Evolutionary conservation across 2,113 vertebrate species (phyloP).

Genomic region (Thryonomys swinderianus): DNA sequence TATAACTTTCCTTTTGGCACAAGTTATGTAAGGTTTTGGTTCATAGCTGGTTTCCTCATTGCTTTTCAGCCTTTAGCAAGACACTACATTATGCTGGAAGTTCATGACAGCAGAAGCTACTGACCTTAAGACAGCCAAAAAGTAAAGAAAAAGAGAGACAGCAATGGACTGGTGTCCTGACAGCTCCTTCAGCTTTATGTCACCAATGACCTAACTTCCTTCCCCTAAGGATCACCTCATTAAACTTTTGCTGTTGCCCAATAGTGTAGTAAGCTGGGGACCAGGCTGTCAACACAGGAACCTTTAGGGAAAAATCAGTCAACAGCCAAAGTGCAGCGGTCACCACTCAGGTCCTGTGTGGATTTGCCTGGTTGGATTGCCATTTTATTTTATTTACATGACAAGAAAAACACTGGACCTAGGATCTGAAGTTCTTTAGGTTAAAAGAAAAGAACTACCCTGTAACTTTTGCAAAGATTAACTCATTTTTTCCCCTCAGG

Average conservation of each 20-base stretch:
- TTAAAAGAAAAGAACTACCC: not conserved
- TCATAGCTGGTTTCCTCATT: not conserved
- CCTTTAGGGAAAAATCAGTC: not conserved
- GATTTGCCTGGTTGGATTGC: not conserved
- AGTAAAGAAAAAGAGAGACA: not conserved
- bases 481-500: not conserved
- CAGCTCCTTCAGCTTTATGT: not conserved
- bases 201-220: not conserved
- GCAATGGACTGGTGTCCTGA: not conserved
- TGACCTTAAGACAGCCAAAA: not conserved
- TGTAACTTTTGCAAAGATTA: not conserved
- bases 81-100: too few species aligned
- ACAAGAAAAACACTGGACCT: not conserved
- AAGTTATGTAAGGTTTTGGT: not conserved
- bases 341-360: not conserved
- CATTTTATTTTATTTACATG: not conserved
- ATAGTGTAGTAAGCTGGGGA: not conserved
- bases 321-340: not conserved
- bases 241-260: not conserved
- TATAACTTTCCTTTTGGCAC: not conserved
- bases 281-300: not conserved
- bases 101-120: not conserved
- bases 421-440: not conserved
- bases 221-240: not conserved
- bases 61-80: too few species aligned